Percentiles rank a stretch among this genome's conserved stretches.
phyloP scores from a whole-genome alignment of 2,113 vertebrate genomes.

The Phainopepla nitens region DNA sequence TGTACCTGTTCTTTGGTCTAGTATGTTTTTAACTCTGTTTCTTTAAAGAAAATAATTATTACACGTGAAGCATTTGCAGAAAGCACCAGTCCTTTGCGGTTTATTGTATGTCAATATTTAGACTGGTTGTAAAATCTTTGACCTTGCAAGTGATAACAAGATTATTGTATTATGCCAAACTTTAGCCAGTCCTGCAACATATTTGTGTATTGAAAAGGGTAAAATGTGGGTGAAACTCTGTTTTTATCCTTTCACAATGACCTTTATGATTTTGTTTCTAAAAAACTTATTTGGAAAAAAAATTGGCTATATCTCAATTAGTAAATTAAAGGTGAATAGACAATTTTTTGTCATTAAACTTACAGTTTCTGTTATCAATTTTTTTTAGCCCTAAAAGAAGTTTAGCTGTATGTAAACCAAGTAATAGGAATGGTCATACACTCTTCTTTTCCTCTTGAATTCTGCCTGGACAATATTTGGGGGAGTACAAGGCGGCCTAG shows the following conservation, averaged over 20 bases:
- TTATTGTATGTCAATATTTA: background rate
- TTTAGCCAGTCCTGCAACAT: background rate
- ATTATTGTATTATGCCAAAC: background rate
- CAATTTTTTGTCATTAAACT: background rate
- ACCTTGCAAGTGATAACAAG: background rate
- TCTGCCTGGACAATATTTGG: background rate
- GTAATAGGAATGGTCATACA: background rate
- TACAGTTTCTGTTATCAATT: background rate
- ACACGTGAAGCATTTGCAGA: background rate
- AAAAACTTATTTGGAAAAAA: background rate
- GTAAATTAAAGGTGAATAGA: background rate
- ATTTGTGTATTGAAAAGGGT: background rate
- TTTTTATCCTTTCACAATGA: background rate
- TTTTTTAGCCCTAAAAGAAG: background rate
- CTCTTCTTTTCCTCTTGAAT: background rate
- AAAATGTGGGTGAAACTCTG: fast-evolving
- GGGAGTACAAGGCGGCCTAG: background rate
- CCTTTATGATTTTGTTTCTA: background rate
- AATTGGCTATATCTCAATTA: background rate
- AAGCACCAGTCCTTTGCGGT: background rate
- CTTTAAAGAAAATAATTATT: background rate
- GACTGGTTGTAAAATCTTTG: background rate
- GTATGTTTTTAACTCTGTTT: background rate
- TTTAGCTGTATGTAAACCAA: background rate
- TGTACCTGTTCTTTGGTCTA: background rate